These are phyloP conservation scores for Anoncus sp. DNA, from an alignment of 2,888 invertebrate species.

Conservation along the genomic window DNA sequence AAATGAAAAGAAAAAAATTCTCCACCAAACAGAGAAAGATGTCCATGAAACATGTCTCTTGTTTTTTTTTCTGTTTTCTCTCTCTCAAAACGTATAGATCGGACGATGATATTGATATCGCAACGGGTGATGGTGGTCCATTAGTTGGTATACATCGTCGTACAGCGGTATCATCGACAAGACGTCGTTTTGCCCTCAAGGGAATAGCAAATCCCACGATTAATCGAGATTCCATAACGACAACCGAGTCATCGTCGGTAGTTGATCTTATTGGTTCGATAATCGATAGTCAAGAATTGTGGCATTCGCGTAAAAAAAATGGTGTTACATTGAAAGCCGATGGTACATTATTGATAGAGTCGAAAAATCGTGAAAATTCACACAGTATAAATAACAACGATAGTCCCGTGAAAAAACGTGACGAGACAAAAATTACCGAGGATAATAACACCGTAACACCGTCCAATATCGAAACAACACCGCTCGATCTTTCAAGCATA, in stretches of 20 bases:
- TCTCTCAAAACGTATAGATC: constrained; percentile 67
- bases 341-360: constrained; percentile 84
- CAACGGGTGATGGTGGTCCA: constrained; percentile 73
- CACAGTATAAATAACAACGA: constrained; percentile 72
- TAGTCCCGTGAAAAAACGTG: constrained; percentile 73
- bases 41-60: constrained; percentile 10
- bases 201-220: constrained; percentile 72
- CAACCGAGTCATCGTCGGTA: constrained; percentile 30
- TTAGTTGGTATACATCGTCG: constrained; percentile 74
- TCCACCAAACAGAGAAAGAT: not conserved
- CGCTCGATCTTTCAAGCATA: constrained; percentile 74
- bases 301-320: constrained; percentile 87
- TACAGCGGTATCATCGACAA: constrained; percentile 71
- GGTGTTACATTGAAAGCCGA: constrained; percentile 86
- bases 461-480: constrained; percentile 61
- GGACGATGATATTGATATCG: constrained; percentile 67
- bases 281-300: constrained; percentile 88
- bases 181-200: constrained; percentile 78
- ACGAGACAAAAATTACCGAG: constrained; percentile 47
- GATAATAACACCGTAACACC: constrained; percentile 4
- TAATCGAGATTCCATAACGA: too few species aligned
- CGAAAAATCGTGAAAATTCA: constrained; percentile 63
- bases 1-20: not conserved
- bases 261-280: constrained; percentile 88
- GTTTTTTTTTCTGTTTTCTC: constrained; percentile 15